Base-by-base conservation (phyloP, 1,140 invertebrate genomes). In the Neomicropteryx cornuta region DNA sequence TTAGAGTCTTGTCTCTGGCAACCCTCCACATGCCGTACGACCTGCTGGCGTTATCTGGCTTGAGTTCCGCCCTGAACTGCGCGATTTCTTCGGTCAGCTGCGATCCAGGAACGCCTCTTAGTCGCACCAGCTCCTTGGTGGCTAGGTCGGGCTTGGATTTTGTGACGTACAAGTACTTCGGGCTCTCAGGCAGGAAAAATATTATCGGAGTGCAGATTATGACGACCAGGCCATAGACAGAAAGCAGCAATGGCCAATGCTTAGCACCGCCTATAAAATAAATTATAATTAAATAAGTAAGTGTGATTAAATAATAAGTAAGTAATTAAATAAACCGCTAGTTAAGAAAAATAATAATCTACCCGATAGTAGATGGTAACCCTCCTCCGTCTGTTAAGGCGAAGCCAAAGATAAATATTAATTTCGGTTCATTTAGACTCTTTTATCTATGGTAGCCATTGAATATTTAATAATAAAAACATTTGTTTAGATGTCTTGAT, bases 131-230 rank as follows among this genome's bases (percentile, higher is more conserved):
- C 77, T 76, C 71, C 62, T 66, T 49, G 13, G 73, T 50, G 16
- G 79, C 81, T 42, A 54, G 52, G 18, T 68, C 57, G n/a, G 62
- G 62, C 39, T 80, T 49, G 24, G 68, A 62, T 47, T 66, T 71
- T 2, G 81, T 63, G 13, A 79, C 63, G 44, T 72, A 82, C 8
- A 87, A 57, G 56, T 76, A 87, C 51, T 84, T 83, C 2, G 84
- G 84, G 62, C 81, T 85, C 53, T 87, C 83, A 1, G 83, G 82
- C 41, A 82, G 66, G 36, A 70, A 50, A 27, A 66, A 68, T 8
- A 76, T 55, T 2, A 65, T 58, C 18, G 73, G 44, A 14, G 56
- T 60, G 39, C 70, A 54, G 20, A 73, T 30, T 2, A 72, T 30
- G 6, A 73, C 53, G 5, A 66, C 48, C 10, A 70, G 18, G 23